Evolutionary conservation across 2,113 vertebrate species (phyloP).

Genomic region (Grallaria varia): DNA sequence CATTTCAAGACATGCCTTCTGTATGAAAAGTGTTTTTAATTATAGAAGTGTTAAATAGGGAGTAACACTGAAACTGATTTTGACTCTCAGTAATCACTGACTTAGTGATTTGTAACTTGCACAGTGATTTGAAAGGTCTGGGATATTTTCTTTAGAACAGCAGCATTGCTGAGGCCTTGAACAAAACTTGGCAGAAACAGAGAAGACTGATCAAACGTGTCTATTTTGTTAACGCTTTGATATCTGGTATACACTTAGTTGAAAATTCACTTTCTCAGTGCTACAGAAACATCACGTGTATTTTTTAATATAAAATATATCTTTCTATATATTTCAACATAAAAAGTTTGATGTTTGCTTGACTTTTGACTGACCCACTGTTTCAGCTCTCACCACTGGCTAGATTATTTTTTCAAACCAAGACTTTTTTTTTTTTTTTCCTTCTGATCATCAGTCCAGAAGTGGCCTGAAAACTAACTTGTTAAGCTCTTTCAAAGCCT

Average conservation of each 20-base stretch:
- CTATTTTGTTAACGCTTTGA: not conserved
- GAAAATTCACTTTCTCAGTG: not conserved
- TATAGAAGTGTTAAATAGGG: not conserved
- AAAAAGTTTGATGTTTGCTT: not conserved
- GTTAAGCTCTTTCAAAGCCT: not conserved
- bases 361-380: not conserved
- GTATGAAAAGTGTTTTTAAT: not conserved
- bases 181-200: not conserved
- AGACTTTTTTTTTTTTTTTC: not conserved
- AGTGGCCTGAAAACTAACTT: not conserved
- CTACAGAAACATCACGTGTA: not conserved
- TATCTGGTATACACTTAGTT: not conserved
- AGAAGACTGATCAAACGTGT: not conserved
- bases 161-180: not conserved
- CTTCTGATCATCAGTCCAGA: not conserved
- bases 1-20: not conserved
- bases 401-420: not conserved
- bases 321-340: rapidly evolving
- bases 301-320: not conserved
- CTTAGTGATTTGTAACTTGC: not conserved
- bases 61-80: not conserved
- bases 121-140: not conserved
- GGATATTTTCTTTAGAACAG: not conserved
- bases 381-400: not conserved
- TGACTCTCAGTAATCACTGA: not conserved